A percentile compares a stretch with the other conserved stretches of the same genome.
These are phyloP conservation scores for Orthosia cruda DNA, from an alignment of 2,888 invertebrate genomes.

Conservation along the genomic window DNA sequence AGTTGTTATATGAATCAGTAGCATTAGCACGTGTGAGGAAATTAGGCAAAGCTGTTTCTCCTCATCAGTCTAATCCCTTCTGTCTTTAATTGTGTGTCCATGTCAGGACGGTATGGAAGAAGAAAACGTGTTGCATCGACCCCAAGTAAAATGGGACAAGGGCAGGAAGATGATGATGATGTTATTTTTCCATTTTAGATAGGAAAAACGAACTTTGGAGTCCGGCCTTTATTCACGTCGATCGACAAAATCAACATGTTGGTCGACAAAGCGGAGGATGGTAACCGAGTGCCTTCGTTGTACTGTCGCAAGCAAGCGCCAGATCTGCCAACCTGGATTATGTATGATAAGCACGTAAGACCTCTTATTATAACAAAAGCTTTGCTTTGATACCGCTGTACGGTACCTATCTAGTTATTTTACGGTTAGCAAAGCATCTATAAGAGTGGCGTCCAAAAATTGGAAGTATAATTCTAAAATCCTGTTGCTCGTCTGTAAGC, in stretches of 20 bases:
- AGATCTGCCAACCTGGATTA: constrained; percentile 96
- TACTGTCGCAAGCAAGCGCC: constrained; percentile 95
- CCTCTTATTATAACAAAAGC: background rate
- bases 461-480: background rate
- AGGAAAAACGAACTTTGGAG: constrained; percentile 86
- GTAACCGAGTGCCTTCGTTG: constrained; percentile 92
- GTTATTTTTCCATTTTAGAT: constrained; percentile 73
- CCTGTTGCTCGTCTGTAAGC: background rate
- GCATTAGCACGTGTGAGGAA: background rate
- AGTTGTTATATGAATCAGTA: too few relatives aligned
- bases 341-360: constrained; percentile 96
- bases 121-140: too few relatives aligned
- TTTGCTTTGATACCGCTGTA: background rate
- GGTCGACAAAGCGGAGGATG: constrained; percentile 84
- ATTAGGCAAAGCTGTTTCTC: background rate
- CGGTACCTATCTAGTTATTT: background rate
- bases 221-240: constrained; percentile 85
- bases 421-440: background rate
- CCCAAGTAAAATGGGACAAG: too few relatives aligned
- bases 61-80: background rate
- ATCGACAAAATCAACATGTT: constrained; percentile 87
- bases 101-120: too few relatives aligned
- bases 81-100: background rate
- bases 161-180: background rate
- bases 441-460: background rate